Percentiles rank a stretch among this genome's conserved stretches.
phyloP scores from a whole-genome alignment of 2,113 vertebrate genomes.

The Ia io region DNA sequence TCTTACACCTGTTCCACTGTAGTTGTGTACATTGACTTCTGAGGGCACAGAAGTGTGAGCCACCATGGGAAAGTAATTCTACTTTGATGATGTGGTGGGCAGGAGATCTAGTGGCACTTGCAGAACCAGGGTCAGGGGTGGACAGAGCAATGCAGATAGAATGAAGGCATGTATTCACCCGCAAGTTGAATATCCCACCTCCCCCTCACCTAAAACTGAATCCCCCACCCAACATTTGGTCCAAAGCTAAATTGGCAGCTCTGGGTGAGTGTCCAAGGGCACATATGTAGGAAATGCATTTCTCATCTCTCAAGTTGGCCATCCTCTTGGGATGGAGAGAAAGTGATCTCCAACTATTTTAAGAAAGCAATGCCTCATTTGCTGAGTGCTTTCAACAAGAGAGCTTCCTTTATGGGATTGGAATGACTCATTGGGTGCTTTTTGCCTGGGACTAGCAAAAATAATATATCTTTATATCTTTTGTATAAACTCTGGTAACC shows the following conservation, averaged over 20 bases:
- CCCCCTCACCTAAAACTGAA: not conserved
- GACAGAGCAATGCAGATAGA: not conserved
- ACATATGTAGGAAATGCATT: not conserved
- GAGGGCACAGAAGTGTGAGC: not conserved
- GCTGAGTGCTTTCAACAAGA: conserved; percentile 52
- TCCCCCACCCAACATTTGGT: not conserved
- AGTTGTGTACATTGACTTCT: rapidly evolving
- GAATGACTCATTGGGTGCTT: conserved; percentile 65
- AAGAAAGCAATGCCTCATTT: conserved; percentile 62
- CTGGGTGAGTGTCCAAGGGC: not conserved
- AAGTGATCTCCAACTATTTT: conserved; percentile 63
- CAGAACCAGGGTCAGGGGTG: not conserved
- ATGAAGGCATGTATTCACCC: not conserved
- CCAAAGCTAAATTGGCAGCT: not conserved
- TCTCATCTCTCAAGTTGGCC: conserved; percentile 36
- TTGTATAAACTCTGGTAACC: not conserved
- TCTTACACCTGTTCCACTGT: not conserved
- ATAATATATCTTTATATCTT: not conserved
- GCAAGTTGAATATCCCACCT: not conserved
- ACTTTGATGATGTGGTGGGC: not conserved
- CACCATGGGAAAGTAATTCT: not conserved
- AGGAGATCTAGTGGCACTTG: not conserved
- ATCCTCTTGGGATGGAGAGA: conserved; percentile 45
- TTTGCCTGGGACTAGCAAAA: not conserved
- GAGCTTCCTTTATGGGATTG: conserved; percentile 57